Evolutionary conservation across 2,113 vertebrate genomes (phyloP), one percentile per base, ranked within the genome.

Genomic region (Romanogobio albipinnatus): DNA sequence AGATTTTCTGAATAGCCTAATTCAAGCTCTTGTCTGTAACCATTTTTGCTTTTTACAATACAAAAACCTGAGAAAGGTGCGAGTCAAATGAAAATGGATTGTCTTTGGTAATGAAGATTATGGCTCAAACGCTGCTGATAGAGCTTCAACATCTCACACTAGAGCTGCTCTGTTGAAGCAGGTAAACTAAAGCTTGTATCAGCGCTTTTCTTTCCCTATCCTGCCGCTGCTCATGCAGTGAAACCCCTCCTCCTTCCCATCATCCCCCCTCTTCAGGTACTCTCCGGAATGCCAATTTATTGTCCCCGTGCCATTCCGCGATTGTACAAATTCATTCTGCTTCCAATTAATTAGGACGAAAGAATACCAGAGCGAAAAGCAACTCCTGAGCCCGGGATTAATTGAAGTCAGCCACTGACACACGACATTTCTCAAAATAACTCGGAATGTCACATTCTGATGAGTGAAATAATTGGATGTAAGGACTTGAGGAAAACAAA

Each of bases 381-480:
- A 70, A 49, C 88, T 84, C 78, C 81, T 36, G 81, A 71, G 9
- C 84, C 85, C 71, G 73, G 78, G 89, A 89, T 92, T 92, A 92
- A 92, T 90, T 90, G 85, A 82, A 82, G 82, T 90, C 87, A 81
- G 75, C 45, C 78, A 59, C 76, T 77, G 87, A 90, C 84, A 83
- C 73, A 80, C 82, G 61, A 53, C 87, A 56, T 83, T 70, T 70
- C 73, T 87, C 85, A 66, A 85, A 90, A 90, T 79, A 84, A 73
- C 90, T 88, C 61, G 33, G 33, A 83, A 87, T 82, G 61, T 90
- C 87, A 88, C 85, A 82, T 90, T 83, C 86, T 89, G 91, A 92
- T 90, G 89, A 92, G 88, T 85, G 88, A 90, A 93, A 93, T 92
- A 92, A 93, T 90, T 92, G 92, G 87, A 89, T 90, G 87, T 85